phyloP scores from a whole-genome alignment of 2,888 invertebrate genomes.

The Sphaerophoria rueppellii region DNA sequence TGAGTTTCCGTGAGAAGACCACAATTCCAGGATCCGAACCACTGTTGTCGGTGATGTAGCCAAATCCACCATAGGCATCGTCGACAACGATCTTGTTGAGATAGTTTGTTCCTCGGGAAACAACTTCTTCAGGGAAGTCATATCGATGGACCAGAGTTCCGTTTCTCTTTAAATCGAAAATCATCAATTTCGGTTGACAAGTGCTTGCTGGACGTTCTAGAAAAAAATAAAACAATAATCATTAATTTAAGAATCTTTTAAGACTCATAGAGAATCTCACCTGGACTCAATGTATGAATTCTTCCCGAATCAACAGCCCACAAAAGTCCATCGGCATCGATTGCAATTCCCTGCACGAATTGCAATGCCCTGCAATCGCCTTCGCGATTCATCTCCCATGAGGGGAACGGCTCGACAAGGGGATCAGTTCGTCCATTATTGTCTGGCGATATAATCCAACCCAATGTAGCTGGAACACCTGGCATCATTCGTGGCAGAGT shows the following conservation, averaged over 20 bases:
- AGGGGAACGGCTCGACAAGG: slow-evolving; percentile 87
- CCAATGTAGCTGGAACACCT: slow-evolving; percentile 88
- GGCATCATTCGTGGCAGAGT: slow-evolving; percentile 87
- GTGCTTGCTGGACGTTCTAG: slow-evolving; percentile 81
- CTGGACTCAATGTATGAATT: slow-evolving; percentile 84
- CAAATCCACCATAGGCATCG: slow-evolving; percentile 86
- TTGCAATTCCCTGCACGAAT: slow-evolving; percentile 89
- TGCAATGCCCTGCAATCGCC: slow-evolving; percentile 88
- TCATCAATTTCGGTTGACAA: slow-evolving; percentile 87
- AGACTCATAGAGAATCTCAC: slow-evolving; percentile 50
- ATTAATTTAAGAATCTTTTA: background rate
- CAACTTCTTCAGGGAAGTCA: slow-evolving; percentile 85
- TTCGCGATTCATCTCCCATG: slow-evolving; percentile 86
- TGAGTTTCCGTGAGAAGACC: slow-evolving; percentile 86
- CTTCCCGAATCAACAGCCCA: slow-evolving; percentile 88
- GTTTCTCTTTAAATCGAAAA: slow-evolving; percentile 86
- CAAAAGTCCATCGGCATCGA: slow-evolving; percentile 87
- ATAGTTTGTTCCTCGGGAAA: slow-evolving; percentile 84
- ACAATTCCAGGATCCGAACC: slow-evolving; percentile 88
- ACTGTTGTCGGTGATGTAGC: slow-evolving; percentile 89
- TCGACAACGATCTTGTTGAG: slow-evolving; percentile 90
- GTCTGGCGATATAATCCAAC: slow-evolving; percentile 83
- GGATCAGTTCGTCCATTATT: slow-evolving; percentile 83
- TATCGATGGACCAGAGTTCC: slow-evolving; percentile 84
- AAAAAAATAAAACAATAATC: background rate